These are phyloP conservation scores for Ecliptopera silaceata DNA, from an alignment of 2,888 invertebrate species.

Conservation along the genomic window DNA sequence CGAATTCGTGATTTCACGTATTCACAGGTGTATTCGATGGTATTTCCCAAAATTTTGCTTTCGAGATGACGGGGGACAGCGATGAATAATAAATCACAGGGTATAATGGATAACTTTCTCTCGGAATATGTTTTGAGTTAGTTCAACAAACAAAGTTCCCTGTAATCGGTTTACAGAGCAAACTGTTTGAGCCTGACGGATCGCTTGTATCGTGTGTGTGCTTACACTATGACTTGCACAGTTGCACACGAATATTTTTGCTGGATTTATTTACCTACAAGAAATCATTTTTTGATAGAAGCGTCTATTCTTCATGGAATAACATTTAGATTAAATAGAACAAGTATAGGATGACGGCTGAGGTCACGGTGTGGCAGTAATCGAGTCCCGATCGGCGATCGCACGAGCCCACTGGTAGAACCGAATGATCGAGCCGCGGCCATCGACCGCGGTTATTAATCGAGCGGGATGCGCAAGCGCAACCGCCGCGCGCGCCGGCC, in stretches of 20 bases:
- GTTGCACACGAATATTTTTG: neutral
- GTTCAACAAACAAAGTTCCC: neutral
- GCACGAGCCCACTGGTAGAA: slow-evolving; percentile 36
- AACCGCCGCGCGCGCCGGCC: slow-evolving; percentile 27
- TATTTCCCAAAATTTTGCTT: too few relatives aligned
- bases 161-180: neutral
- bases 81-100: too few relatives aligned
- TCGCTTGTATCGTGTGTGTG: slow-evolving; percentile 1
- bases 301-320: too few relatives aligned
- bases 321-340: too few relatives aligned
- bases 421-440: slow-evolving; percentile 41
- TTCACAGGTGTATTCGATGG: too few relatives aligned
- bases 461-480: slow-evolving; percentile 31
- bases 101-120: too few relatives aligned
- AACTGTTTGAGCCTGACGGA: slow-evolving; percentile 12
- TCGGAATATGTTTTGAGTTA: neutral
- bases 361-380: slow-evolving; percentile 38
- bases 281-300: too few relatives aligned
- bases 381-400: slow-evolving; percentile 62
- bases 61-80: too few relatives aligned
- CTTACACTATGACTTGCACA: neutral
- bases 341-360: too few relatives aligned
- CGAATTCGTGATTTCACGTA: too few relatives aligned
- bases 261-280: neutral
- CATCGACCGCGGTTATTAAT: slow-evolving; percentile 44